These are phyloP conservation scores for Stegana nigrithorax DNA, from an alignment of 2,888 invertebrate species.

Conservation along the genomic window DNA sequence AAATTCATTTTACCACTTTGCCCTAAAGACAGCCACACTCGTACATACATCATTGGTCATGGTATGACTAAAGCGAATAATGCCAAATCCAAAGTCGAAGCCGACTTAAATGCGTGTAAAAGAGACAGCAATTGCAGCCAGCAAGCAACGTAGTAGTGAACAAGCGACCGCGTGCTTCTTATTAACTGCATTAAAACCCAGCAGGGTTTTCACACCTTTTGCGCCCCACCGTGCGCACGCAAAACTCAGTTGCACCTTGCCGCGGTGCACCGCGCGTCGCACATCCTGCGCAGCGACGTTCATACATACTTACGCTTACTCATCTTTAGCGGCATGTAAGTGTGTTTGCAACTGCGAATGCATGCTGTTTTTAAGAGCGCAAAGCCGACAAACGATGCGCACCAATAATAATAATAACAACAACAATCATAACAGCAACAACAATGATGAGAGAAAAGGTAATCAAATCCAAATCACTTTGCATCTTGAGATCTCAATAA, in stretches of 20 bases:
- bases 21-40: constrained; percentile 43
- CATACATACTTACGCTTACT: too few relatives aligned
- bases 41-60: constrained; percentile 26
- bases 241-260: not conserved
- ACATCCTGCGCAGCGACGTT: not conserved
- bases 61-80: not conserved
- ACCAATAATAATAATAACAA: constrained; percentile 33
- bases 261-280: not conserved
- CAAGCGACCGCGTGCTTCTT: constrained; percentile 49
- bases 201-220: constrained; percentile 68
- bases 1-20: constrained; percentile 41
- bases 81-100: not conserved
- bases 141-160: not conserved
- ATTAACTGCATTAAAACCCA: constrained; percentile 66
- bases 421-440: not conserved
- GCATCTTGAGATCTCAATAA: constrained; percentile 67
- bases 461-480: constrained; percentile 63
- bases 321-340: too few relatives aligned
- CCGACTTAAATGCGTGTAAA: not conserved
- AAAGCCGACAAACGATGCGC: constrained; percentile 34
- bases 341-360: too few relatives aligned
- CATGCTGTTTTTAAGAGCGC: not conserved
- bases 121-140: not conserved
- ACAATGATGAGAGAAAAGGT: not conserved
- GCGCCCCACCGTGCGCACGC: constrained; percentile 57